Evolutionary conservation across 2,888 invertebrate genomes (phyloP).

Genomic region (Tupiocoris notatus): DNA sequence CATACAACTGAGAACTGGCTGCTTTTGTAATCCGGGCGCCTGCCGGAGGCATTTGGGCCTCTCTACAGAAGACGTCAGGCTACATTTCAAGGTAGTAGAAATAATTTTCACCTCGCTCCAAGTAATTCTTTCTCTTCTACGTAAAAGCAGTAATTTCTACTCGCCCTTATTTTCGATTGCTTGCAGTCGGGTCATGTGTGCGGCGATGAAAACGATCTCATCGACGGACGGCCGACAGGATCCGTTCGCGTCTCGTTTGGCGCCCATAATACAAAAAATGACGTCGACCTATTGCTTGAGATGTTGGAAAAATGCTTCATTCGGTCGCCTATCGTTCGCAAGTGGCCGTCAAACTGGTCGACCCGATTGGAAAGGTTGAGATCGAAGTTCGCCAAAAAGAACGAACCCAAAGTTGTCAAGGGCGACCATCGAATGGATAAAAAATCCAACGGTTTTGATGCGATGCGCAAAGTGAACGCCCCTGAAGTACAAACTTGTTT

Average conservation of each 20-base stretch:
- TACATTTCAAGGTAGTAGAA: slow-evolving; percentile 45
- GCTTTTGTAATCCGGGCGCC: slow-evolving; percentile 95
- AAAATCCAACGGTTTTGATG: too few relatives aligned
- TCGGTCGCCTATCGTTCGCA: slow-evolving; percentile 56
- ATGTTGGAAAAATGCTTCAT: slow-evolving; percentile 79
- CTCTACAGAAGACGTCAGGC: slow-evolving; percentile 57
- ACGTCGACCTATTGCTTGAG: slow-evolving; percentile 68
- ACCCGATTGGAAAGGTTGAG: background rate
- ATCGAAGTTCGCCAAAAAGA: background rate
- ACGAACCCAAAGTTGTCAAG: background rate
- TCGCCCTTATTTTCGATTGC: too few relatives aligned
- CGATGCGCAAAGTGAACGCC: too few relatives aligned
- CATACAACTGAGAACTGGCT: slow-evolving; percentile 86
- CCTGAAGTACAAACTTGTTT: too few relatives aligned
- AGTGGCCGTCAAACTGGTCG: slow-evolving; percentile 53
- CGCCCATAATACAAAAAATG: slow-evolving; percentile 74
- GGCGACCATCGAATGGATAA: too few relatives aligned
- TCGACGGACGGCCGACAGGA: slow-evolving; percentile 86
- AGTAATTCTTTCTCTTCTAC: too few relatives aligned
- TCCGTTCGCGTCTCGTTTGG: slow-evolving; percentile 91
- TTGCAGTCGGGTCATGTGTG: slow-evolving; percentile 79
- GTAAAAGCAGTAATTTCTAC: too few relatives aligned
- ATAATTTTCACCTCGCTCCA: too few relatives aligned
- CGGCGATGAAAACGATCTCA: slow-evolving; percentile 81
- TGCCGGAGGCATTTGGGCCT: slow-evolving; percentile 78